Percentiles rank a stretch among this genome's conserved stretches.
Evolutionary conservation across 1,140 invertebrate species (phyloP).

Genomic region (Sesamia nonagrioides): DNA sequence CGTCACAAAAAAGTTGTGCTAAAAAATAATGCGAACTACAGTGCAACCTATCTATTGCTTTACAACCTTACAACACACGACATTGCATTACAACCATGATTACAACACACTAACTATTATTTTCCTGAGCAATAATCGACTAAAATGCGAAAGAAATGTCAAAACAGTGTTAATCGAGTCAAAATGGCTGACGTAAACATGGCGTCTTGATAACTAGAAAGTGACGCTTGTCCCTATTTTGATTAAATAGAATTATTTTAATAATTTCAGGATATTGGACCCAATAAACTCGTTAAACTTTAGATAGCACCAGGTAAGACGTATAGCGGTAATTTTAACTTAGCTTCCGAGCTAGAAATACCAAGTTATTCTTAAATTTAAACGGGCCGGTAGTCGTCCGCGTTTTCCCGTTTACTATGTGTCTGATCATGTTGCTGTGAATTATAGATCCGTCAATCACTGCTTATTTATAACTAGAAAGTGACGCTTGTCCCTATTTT

Average conservation of each 20-base stretch:
- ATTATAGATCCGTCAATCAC: no score
- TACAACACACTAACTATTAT: no score
- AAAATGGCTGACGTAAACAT: conserved; percentile 37
- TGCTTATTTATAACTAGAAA: no score
- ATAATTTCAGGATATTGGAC: conserved; percentile 35
- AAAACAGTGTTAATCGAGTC: not conserved
- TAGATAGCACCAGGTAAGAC: conserved; percentile 7
- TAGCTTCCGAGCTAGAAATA: not conserved
- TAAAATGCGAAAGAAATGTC: conserved; percentile 19
- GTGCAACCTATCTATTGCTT: no score
- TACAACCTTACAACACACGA: no score
- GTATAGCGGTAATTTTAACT: not conserved
- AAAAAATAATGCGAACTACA: no score
- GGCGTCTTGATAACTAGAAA: conserved; percentile 6
- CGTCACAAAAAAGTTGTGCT: no score
- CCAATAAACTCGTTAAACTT: not conserved
- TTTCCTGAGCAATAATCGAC: conserved; percentile 11
- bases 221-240: conserved; percentile 22
- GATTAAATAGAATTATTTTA: conserved; percentile 10
- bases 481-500: conserved; percentile 22
- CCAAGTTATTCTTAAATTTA: not conserved
- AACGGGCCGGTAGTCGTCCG: conserved; percentile 4
- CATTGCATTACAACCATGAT: no score
- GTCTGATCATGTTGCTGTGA: not conserved
- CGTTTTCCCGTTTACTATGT: not conserved